Percentiles rank a stretch among this genome's conserved stretches.
phyloP scores from a whole-genome alignment of 2,113 vertebrate species.

The Chloropsis hardwickii region DNA sequence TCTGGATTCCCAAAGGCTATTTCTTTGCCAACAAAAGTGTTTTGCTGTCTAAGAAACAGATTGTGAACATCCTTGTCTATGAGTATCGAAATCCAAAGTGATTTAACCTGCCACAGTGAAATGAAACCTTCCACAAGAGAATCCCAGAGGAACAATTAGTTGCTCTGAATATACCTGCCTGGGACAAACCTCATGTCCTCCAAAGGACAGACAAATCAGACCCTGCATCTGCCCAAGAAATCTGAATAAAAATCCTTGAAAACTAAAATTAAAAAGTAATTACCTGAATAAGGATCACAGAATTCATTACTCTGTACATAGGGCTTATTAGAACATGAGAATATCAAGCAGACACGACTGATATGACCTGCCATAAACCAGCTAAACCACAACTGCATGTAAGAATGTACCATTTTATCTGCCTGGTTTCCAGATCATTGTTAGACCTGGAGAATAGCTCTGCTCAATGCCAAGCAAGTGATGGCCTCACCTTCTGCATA shows the following conservation, averaged over 20 bases:
- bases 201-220: neutral
- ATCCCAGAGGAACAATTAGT: neutral
- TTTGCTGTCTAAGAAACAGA: neutral
- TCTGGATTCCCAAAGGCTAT: neutral
- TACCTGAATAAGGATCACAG: neutral
- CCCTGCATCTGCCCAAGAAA: neutral
- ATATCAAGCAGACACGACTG: neutral
- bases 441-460: neutral
- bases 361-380: neutral
- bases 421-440: neutral
- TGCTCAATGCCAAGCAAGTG: neutral
- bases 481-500: neutral
- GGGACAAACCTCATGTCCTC: neutral
- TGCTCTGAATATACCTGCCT: neutral
- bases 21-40: neutral
- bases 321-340: neutral
- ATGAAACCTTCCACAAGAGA: neutral
- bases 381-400: neutral
- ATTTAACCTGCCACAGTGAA: neutral
- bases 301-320: neutral
- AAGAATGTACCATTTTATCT: neutral
- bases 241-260: neutral
- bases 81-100: neutral
- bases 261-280: neutral
- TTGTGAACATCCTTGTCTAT: neutral